A percentile compares a stretch with the other conserved stretches of the same genome.
These are phyloP conservation scores for Pedetes capensis DNA, from an alignment of 2,113 vertebrate species.

Conservation along the genomic window DNA sequence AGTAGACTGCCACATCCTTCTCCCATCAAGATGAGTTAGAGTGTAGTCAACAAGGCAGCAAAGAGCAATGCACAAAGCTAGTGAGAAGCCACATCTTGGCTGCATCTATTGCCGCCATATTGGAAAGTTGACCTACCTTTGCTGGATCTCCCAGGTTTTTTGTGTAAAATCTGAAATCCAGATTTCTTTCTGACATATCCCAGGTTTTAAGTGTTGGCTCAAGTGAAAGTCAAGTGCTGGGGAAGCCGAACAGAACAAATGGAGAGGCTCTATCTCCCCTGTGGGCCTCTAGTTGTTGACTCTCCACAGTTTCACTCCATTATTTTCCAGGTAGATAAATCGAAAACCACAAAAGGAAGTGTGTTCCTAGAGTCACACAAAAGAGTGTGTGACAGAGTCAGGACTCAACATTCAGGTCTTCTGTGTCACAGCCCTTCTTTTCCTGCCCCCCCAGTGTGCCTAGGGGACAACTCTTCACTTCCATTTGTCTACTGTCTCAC, in stretches of 20 bases:
- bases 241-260: background rate
- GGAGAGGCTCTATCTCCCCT: background rate
- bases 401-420: background rate
- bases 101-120: rapidly evolving
- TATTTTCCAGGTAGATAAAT: background rate
- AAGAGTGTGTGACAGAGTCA: background rate
- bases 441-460: rapidly evolving
- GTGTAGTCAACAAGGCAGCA: rapidly evolving
- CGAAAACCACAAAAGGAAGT: background rate
- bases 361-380: background rate
- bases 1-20: too few species aligned
- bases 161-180: background rate
- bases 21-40: too few species aligned
- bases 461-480: background rate
- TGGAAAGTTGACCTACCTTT: background rate
- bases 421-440: background rate
- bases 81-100: rapidly evolving
- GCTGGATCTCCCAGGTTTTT: background rate
- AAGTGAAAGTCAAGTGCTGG: background rate
- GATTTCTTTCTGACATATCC: background rate
- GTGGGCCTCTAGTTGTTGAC: background rate
- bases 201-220: background rate
- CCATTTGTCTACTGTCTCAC: rapidly evolving
- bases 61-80: rapidly evolving
- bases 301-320: background rate